These are phyloP conservation scores for Porites cylindrica DNA, from an alignment of 92 coral and sea anemone genomes.

Conservation along the genomic window DNA sequence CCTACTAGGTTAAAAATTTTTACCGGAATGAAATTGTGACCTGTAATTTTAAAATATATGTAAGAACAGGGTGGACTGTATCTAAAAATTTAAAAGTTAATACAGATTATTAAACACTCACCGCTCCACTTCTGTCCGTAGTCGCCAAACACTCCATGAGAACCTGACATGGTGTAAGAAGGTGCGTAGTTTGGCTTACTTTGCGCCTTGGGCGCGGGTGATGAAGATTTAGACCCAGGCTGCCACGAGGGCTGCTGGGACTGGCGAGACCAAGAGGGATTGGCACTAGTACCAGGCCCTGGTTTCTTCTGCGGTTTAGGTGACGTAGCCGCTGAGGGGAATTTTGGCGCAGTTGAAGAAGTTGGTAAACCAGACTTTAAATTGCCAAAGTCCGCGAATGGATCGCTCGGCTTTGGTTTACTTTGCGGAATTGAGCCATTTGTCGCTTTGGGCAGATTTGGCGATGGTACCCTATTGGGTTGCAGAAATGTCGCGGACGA, in stretches of 20 bases:
- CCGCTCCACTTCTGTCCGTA: constrained; percentile 81
- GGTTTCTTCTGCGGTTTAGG: constrained; percentile 61
- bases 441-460: constrained; percentile 23
- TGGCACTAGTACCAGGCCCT: constrained; percentile 48
- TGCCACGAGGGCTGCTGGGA: constrained; percentile 73
- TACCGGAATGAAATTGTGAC: too few relatives aligned
- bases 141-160: constrained; percentile 88
- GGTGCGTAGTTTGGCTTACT: constrained; percentile 93
- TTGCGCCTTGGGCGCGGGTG: constrained; percentile 59
- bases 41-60: too few relatives aligned
- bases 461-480: constrained; percentile 75
- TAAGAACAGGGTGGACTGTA: too few relatives aligned
- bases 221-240: constrained; percentile 51
- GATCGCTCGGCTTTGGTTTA: constrained; percentile 67
- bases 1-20: too few relatives aligned
- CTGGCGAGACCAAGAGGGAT: constrained; percentile 72
- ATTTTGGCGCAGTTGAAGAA: constrained; percentile 63
- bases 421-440: constrained; percentile 35
- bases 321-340: constrained; percentile 44
- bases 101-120: background rate
- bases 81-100: background rate
- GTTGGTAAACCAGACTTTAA: constrained; percentile 63
- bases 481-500: constrained; percentile 66
- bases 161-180: constrained; percentile 65
- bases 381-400: constrained; percentile 96